Conservation (phyloP, 1,140 invertebrate species). For the Drosophila suzukii region DNA sequence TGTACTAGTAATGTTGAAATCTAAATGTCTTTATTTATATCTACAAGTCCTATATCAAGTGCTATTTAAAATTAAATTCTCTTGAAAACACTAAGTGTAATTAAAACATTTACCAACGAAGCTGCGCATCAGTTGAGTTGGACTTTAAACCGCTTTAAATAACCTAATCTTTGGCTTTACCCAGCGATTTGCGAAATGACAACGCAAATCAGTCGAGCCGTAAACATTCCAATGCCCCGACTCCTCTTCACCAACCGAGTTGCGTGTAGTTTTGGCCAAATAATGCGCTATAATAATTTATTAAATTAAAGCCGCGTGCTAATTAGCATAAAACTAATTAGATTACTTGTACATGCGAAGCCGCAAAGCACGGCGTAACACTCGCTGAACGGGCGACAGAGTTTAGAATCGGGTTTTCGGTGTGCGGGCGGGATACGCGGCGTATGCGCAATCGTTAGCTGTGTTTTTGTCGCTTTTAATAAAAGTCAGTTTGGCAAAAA, state of each 20-base stretch:
- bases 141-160: constrained; percentile 15
- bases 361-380: constrained; percentile 64
- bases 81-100: neutral
- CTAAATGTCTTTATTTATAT: neutral
- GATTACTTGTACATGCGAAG: constrained; percentile 79
- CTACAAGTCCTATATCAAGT: neutral
- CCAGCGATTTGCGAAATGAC: constrained; percentile 36
- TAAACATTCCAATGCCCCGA: constrained; percentile 24
- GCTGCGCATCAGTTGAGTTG: neutral
- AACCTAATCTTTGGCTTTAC: constrained; percentile 32
- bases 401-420: constrained; percentile 10
- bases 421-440: constrained; percentile 42
- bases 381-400: constrained; percentile 11
- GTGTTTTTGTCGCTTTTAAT: constrained; percentile 69
- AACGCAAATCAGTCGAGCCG: constrained; percentile 43
- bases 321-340: constrained; percentile 83
- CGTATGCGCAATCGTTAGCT: constrained; percentile 72
- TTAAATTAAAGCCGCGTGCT: constrained; percentile 79
- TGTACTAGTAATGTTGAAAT: constrained; percentile 15
- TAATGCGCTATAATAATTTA: constrained; percentile 80
- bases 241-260: neutral
- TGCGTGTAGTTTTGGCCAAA: constrained; percentile 58
- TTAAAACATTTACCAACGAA: neutral
- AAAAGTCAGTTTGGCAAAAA: constrained; percentile 78
- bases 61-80: neutral